These are phyloP conservation scores for Azorinus chamasolen DNA, from an alignment of 2,888 invertebrate genomes.

Conservation along the genomic window DNA sequence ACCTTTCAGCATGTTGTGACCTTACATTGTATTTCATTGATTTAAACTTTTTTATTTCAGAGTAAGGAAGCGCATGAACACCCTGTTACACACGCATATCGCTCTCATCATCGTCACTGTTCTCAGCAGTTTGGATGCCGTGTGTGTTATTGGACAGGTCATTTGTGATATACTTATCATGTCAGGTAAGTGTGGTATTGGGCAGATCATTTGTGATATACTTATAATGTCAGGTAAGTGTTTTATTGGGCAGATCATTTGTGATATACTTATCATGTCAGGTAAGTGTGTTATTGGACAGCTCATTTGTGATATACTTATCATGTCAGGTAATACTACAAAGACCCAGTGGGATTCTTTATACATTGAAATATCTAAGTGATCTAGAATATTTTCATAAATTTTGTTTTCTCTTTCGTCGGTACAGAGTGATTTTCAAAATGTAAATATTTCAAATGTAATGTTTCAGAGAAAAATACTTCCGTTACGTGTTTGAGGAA, in stretches of 20 bases:
- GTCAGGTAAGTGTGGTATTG: slow-evolving; percentile 77
- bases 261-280: slow-evolving; percentile 81
- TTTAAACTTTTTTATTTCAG: slow-evolving; percentile 52
- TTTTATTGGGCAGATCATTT: slow-evolving; percentile 79
- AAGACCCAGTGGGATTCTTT: too few species aligned
- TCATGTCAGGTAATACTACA: slow-evolving; percentile 73
- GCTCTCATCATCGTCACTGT: slow-evolving; percentile 78
- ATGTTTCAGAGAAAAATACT: too few species aligned
- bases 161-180: slow-evolving; percentile 81
- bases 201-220: slow-evolving; percentile 81
- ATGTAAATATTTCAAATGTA: too few species aligned
- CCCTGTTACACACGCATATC: slow-evolving; percentile 79
- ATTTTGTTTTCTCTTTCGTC: too few species aligned
- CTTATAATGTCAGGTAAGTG: slow-evolving; percentile 80
- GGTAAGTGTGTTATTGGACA: slow-evolving; percentile 79
- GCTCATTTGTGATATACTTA: slow-evolving; percentile 80
- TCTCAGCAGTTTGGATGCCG: slow-evolving; percentile 75
- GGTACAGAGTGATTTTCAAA: too few species aligned
- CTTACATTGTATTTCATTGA: too few species aligned
- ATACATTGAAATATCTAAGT: too few species aligned
- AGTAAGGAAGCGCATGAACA: slow-evolving; percentile 48
- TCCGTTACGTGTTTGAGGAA: too few species aligned
- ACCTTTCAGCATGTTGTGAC: too few species aligned
- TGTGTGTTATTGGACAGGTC: slow-evolving; percentile 78
- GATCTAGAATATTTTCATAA: too few species aligned